phyloP scores from a whole-genome alignment of 2,888 invertebrate genomes.

The Rhaphigaster nebulosa region DNA sequence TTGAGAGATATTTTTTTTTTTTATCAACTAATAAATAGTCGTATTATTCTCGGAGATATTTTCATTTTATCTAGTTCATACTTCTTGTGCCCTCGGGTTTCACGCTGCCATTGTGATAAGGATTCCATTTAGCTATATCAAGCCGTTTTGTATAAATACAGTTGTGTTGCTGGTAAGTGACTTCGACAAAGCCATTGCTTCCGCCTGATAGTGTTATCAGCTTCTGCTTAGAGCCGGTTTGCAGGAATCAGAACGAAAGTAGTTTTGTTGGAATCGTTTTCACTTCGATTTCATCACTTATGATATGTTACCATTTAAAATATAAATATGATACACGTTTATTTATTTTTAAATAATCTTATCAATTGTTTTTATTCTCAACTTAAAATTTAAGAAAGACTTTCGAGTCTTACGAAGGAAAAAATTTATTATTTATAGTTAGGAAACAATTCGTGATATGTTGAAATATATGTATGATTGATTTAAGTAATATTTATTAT shows the following conservation, averaged over 20 bases:
- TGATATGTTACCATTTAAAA: neutral
- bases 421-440: too few species aligned
- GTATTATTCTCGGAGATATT: neutral
- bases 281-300: neutral
- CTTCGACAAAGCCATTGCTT: constrained; percentile 7
- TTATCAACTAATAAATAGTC: neutral
- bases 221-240: neutral
- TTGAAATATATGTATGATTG: too few species aligned
- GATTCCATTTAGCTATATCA: constrained; percentile 10
- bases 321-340: neutral
- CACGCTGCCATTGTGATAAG: neutral
- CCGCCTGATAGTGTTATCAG: constrained; percentile 22
- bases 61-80: neutral
- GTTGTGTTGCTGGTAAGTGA: neutral
- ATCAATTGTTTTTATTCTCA: too few species aligned
- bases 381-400: too few species aligned
- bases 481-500: too few species aligned
- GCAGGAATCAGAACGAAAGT: neutral
- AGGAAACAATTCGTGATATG: too few species aligned
- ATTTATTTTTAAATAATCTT: too few species aligned
- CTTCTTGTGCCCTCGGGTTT: neutral
- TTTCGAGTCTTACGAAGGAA: too few species aligned
- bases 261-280: neutral
- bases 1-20: neutral
- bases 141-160: neutral